A percentile compares a stretch with the other conserved stretches of the same genome.
phyloP scores from a whole-genome alignment of 2,797 vertebrate species.

The Synanceia verrucosa region DNA sequence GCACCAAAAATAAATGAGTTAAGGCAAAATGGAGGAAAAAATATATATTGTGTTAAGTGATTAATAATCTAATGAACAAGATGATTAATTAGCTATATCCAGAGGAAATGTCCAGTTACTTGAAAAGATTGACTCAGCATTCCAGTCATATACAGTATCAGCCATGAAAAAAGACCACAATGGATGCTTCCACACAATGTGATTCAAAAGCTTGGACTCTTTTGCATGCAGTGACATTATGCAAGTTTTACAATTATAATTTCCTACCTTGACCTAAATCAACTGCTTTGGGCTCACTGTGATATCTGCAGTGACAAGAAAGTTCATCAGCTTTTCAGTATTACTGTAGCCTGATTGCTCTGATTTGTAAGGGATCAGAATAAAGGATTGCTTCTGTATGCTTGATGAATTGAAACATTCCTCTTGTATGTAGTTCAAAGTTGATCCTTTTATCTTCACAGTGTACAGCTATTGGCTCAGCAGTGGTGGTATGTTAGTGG shows the following conservation, averaged over 20 bases:
- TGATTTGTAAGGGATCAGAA: slow-evolving; percentile 27
- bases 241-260: not conserved
- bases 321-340: slow-evolving; percentile 16
- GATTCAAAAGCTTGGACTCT: not conserved
- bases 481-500: slow-evolving; percentile 14
- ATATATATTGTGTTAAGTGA: slow-evolving; percentile 17
- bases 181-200: not conserved
- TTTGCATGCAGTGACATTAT: not conserved
- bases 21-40: not conserved
- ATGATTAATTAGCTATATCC: slow-evolving; percentile 35
- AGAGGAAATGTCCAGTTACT: slow-evolving; percentile 21
- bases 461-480: not conserved
- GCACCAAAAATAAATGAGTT: slow-evolving; percentile 12
- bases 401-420: slow-evolving; percentile 30
- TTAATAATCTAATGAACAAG: slow-evolving; percentile 47
- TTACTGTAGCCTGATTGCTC: slow-evolving; percentile 9
- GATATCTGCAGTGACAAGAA: not conserved
- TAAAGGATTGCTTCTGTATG: slow-evolving; percentile 15
- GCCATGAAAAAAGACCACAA: not conserved
- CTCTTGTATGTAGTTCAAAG: slow-evolving; percentile 45
- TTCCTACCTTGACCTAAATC: slow-evolving; percentile 1
- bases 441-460: slow-evolving; percentile 42
- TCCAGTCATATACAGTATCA: not conserved
- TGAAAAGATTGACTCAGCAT: not conserved
- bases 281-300: slow-evolving; percentile 3